Percentiles rank a stretch among this genome's conserved stretches.
phyloP scores from a whole-genome alignment of 2,113 vertebrate species.

The Pseudorectes ferrugineus region DNA sequence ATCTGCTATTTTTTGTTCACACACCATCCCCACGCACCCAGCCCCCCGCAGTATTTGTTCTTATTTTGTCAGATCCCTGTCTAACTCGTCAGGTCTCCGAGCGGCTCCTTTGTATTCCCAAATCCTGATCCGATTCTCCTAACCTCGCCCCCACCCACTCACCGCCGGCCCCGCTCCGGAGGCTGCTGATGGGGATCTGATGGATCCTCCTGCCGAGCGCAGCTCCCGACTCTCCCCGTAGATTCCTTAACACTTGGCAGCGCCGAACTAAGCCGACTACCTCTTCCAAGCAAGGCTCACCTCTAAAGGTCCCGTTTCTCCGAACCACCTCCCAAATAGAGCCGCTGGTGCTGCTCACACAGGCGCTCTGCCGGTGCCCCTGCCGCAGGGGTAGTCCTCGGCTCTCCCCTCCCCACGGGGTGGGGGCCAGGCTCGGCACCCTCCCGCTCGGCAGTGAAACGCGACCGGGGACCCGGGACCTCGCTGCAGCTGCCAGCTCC shows the following conservation, averaged over 20 bases:
- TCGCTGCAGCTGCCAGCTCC: neutral
- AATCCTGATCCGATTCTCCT: neutral
- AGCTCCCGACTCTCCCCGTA: neutral
- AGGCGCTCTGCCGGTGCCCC: neutral
- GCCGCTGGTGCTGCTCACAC: fast-evolving
- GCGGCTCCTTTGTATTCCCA: neutral
- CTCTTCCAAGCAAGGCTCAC: neutral
- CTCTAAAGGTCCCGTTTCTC: conserved; percentile 38
- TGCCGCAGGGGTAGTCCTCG: neutral
- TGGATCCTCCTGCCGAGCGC: neutral
- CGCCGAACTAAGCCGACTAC: neutral
- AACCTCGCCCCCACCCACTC: neutral
- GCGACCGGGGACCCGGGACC: neutral
- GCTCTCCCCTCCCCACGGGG: neutral
- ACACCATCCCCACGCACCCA: neutral
- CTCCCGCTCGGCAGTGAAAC: neutral
- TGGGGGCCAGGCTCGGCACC: neutral
- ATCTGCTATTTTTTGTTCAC: neutral
- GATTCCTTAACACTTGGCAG: neutral
- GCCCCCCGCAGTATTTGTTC: neutral
- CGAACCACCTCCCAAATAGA: neutral
- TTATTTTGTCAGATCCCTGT: neutral
- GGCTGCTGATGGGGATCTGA: neutral
- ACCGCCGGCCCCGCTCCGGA: neutral
- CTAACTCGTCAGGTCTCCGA: neutral